A percentile compares a stretch with the other conserved stretches of the same genome.
Conservation (phyloP, 1,140 invertebrate genomes). For the Papilio helenus region DNA sequence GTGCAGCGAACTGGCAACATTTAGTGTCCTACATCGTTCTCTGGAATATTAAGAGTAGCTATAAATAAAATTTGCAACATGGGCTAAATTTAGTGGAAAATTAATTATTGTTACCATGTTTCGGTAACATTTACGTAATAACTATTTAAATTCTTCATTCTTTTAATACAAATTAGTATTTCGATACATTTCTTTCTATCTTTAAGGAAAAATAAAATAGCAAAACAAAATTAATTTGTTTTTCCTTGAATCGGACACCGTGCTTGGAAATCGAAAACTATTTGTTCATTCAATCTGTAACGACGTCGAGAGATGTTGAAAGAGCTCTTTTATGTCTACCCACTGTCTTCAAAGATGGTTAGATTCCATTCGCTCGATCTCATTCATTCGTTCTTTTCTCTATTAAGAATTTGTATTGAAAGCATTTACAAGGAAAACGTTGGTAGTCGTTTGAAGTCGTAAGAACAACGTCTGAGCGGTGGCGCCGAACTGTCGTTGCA, state of each 20-base stretch:
- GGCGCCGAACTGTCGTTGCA: constrained; percentile 53
- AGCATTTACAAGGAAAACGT: constrained; percentile 35
- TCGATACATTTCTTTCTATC: neutral
- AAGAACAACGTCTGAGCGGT: constrained; percentile 44
- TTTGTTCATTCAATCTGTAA: constrained; percentile 28
- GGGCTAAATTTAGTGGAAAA: neutral
- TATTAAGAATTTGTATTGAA: constrained; percentile 35
- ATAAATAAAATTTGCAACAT: constrained; percentile 6
- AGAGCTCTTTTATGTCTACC: constrained; percentile 33
- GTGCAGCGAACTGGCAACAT: neutral
- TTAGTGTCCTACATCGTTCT: neutral
- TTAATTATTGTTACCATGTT: no score
- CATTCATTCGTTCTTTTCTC: constrained; percentile 29
- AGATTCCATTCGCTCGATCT: constrained; percentile 31
- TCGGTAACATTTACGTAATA: no score
- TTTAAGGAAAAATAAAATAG: neutral
- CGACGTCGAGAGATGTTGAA: constrained; percentile 29
- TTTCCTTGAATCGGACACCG: constrained; percentile 12
- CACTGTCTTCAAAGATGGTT: constrained; percentile 20
- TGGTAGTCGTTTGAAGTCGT: constrained; percentile 38
- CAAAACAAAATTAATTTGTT: constrained; percentile 24
- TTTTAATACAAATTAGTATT: neutral
- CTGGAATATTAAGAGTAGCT: constrained; percentile 3
- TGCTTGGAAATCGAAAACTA: constrained; percentile 28
- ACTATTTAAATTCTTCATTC: neutral